phyloP scores from a whole-genome alignment of 2,888 invertebrate species.

The Ophioninae sp. region DNA sequence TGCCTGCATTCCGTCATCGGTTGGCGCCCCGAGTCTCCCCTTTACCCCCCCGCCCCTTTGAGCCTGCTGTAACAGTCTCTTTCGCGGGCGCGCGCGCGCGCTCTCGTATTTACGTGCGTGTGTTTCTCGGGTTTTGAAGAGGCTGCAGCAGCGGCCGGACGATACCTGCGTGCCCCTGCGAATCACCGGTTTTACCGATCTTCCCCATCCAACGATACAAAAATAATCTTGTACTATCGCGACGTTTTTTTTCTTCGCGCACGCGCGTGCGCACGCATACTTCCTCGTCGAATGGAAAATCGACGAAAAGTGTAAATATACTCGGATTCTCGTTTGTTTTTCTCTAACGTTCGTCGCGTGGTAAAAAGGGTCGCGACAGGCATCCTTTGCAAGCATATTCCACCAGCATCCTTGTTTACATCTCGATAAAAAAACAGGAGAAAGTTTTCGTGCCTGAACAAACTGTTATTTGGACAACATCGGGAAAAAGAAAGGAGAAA shows the following conservation, averaged over 20 bases:
- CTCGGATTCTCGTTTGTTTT: not conserved
- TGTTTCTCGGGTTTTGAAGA: slow-evolving; percentile 46
- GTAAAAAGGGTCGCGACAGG: not conserved
- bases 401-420: not conserved
- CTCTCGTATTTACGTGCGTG: not conserved
- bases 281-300: too few species aligned
- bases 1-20: slow-evolving; percentile 64
- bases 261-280: too few species aligned
- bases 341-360: not conserved
- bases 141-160: slow-evolving; percentile 26
- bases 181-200: not conserved
- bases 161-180: slow-evolving; percentile 11
- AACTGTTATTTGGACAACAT: not conserved
- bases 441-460: not conserved
- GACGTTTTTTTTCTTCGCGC: too few species aligned
- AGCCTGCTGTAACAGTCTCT: slow-evolving; percentile 14
- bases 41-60: not conserved
- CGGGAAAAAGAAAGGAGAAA: not conserved
- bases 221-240: too few species aligned
- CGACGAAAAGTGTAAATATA: too few species aligned
- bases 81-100: slow-evolving; percentile 28
- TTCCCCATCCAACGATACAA: not conserved
- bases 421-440: not conserved
- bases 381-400: not conserved
- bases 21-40: slow-evolving; percentile 57